Evolutionary conservation across 35 echinoderm and acorn worm genomes (phyloP), one percentile per base, ranked within the genome.

Genomic region (Apostichopus japonicus): DNA sequence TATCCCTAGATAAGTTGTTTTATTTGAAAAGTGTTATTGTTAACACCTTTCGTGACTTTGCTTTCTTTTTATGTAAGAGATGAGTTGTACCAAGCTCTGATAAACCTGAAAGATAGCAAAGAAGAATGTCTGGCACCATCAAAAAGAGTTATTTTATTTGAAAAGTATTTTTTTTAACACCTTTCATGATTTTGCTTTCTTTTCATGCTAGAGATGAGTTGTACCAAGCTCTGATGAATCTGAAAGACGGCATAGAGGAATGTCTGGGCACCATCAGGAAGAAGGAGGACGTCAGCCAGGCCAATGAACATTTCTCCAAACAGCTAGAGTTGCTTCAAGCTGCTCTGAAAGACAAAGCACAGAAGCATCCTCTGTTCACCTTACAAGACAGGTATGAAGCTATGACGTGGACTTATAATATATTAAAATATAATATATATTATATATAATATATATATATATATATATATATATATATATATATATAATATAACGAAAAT

Each of bases 61-160:
- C 3, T 44, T 44, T 44, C 33, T 44, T 44, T 44, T 44, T 44
- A 44, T 44, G 33, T 4, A 25, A 99, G 97, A 78, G 95, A 99
- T 94, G 97, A 94, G 56, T 92, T 99, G 63, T 86, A 96, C 15
- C 86, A 93, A 27, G 95, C 95, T 15, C 89, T 99, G 15, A 81
- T 84, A 6, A 90, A 94, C 44, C 89, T 99, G 14, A 86, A 91
- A 77, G 95, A 95, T 17, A 54, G 92, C 23, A 76, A 96, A 55
- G 77, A 81, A 19, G 90, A 88, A 0, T 95, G 89, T 51, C 65
- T 95, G 92, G 91, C 19, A 93, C 83, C 72, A 88, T 96, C 7
- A 79, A 92, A 3, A 44, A 4, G 33, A 44, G 33, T 3, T 44
- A 4, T 44, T 44, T 44, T 44, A 44, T 44, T 44, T 44, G 33